These are phyloP conservation scores for Charadrius vociferus DNA, from an alignment of 2,113 vertebrate genomes.

Conservation along the genomic window DNA sequence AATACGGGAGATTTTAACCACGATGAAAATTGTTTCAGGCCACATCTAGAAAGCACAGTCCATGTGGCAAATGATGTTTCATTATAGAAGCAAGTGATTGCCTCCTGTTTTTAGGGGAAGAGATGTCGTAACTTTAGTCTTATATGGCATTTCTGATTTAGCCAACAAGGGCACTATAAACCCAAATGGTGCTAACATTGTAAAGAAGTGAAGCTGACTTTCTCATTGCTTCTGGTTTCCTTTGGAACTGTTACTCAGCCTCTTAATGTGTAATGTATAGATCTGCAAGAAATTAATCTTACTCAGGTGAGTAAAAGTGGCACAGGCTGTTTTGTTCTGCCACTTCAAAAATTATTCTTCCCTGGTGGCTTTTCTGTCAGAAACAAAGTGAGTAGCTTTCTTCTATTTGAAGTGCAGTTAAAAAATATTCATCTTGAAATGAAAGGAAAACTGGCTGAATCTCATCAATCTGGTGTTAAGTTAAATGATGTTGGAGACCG, in stretches of 20 bases:
- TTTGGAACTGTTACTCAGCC: background rate
- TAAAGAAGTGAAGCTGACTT: conserved; percentile 17
- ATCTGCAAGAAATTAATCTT: conserved; percentile 49
- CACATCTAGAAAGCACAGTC: background rate
- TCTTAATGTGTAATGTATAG: background rate
- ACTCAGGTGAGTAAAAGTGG: background rate
- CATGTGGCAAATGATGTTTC: background rate
- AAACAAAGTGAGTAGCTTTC: conserved; percentile 19
- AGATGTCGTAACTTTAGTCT: background rate
- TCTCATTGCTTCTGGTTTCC: background rate
- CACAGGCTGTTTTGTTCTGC: background rate
- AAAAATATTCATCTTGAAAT: background rate
- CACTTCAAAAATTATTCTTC: conserved; percentile 55
- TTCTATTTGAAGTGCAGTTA: background rate
- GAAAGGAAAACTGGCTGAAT: background rate
- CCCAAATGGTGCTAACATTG: background rate
- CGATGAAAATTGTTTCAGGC: conserved; percentile 1
- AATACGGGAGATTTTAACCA: background rate
- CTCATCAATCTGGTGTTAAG: background rate
- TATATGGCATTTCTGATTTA: background rate
- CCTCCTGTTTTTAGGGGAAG: background rate
- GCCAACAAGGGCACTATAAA: background rate
- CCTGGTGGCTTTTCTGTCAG: conserved; percentile 42
- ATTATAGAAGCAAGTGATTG: background rate
- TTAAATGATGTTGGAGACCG: background rate